phyloP scores from a whole-genome alignment of 2,113 vertebrate species.

The Budorcas taxicolor region DNA sequence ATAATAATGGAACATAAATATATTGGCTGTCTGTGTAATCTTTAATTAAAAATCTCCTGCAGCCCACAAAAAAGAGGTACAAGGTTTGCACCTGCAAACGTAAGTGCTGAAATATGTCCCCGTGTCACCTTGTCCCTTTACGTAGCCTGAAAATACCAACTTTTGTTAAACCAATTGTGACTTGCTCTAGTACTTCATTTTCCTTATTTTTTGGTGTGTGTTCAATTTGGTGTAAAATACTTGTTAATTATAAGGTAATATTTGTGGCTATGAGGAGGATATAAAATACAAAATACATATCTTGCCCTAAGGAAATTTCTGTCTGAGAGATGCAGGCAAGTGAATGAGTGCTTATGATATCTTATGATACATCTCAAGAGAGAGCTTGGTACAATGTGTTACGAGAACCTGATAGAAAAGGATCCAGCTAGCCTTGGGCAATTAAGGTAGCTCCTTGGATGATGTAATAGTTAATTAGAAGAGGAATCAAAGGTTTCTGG shows the following conservation, averaged over 20 bases:
- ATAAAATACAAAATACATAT: neutral
- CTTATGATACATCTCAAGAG: neutral
- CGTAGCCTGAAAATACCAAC: neutral
- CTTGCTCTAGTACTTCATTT: neutral
- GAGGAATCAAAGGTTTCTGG: neutral
- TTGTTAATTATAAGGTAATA: neutral
- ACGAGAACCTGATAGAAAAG: neutral
- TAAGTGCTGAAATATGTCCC: neutral
- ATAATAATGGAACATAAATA: neutral
- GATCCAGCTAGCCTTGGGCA: neutral
- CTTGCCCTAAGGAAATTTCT: neutral
- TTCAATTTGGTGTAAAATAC: neutral
- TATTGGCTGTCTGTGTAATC: neutral
- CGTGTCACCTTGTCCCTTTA: neutral
- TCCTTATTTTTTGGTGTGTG: neutral
- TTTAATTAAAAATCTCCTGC: neutral
- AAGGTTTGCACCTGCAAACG: neutral
- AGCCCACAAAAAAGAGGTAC: neutral
- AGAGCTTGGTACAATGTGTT: neutral
- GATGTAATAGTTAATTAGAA: neutral
- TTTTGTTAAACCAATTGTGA: neutral
- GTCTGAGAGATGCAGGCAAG: neutral
- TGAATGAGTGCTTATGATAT: neutral
- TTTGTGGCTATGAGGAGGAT: neutral
- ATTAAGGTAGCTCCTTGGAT: neutral